Percentiles rank a stretch among this genome's conserved stretches.
Conservation (phyloP, 2,797 vertebrate species). For the Ctenopoma multispine region DNA sequence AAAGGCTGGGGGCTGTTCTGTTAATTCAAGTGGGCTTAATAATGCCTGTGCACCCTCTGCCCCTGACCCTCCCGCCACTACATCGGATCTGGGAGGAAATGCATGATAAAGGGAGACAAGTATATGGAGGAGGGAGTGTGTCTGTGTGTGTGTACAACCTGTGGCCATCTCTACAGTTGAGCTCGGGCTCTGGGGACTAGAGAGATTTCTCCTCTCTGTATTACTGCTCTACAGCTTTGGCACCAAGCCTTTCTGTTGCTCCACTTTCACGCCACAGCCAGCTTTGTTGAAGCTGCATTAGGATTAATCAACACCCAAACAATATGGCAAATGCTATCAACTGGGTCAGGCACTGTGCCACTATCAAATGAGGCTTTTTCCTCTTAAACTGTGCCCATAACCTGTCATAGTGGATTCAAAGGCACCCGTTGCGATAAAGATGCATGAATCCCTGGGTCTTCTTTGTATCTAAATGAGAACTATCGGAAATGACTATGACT, state of each 20-base stretch:
- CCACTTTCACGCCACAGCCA: constrained; percentile 65
- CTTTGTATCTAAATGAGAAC: constrained; percentile 6
- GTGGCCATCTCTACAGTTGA: constrained; percentile 69
- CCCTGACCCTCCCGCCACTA: constrained; percentile 79
- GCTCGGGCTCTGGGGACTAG: constrained; percentile 55
- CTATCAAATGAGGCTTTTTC: constrained; percentile 60
- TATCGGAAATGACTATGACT: neutral
- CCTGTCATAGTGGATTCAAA: constrained; percentile 47
- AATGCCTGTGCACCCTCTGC: constrained; percentile 81
- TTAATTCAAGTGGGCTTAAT: constrained; percentile 86
- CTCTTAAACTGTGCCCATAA: constrained; percentile 53
- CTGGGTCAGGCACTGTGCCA: constrained; percentile 72
- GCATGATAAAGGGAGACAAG: constrained; percentile 80
- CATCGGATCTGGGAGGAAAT: constrained; percentile 80
- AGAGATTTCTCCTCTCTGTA: constrained; percentile 62
- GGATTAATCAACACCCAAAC: constrained; percentile 82
- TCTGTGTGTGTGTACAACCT: constrained; percentile 63
- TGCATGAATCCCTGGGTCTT: neutral
- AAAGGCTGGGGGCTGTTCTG: constrained; percentile 83
- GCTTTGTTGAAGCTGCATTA: constrained; percentile 75
- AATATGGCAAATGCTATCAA: constrained; percentile 79
- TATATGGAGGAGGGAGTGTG: constrained; percentile 48
- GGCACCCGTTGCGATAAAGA: constrained; percentile 3
- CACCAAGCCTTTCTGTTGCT: constrained; percentile 62
- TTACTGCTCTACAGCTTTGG: constrained; percentile 61